Percentiles rank a stretch among this genome's conserved stretches.
phyloP scores from a whole-genome alignment of 2,888 invertebrate species.

The Bombylius major region DNA sequence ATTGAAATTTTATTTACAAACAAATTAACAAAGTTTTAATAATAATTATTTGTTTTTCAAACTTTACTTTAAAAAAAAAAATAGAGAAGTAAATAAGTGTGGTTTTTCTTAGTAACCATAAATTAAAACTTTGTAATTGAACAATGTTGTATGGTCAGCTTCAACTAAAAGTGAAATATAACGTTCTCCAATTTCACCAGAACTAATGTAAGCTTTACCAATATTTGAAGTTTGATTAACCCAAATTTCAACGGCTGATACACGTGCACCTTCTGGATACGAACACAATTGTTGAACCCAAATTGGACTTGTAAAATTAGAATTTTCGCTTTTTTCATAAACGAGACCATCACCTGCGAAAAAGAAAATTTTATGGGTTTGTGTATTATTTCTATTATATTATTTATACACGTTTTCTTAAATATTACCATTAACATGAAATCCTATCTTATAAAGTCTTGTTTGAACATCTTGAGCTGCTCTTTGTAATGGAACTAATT shows the following conservation, averaged over 20 bases:
- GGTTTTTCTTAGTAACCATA: neutral
- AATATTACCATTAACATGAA: neutral
- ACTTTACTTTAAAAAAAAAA: no score
- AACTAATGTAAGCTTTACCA: conserved; percentile 8
- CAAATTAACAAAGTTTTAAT: no score
- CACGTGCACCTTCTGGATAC: conserved; percentile 6
- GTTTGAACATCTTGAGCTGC: neutral
- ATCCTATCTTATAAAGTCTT: neutral
- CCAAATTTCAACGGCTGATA: conserved; percentile 7
- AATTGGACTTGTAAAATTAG: conserved; percentile 2
- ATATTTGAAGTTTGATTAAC: conserved; percentile 9
- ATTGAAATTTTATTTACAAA: no score
- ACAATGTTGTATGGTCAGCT: conserved; percentile 17
- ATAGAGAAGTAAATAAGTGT: neutral
- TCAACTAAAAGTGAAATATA: conserved; percentile 7
- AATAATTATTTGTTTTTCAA: no score
- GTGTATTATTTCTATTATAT: no score
- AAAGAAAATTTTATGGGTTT: neutral
- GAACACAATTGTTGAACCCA: conserved; percentile 4
- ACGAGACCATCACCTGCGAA: conserved; percentile 2
- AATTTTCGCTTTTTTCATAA: conserved; percentile 5
- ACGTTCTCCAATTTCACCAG: conserved; percentile 12
- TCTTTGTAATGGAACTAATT: neutral
- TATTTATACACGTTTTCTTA: neutral
- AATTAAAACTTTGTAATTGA: neutral